Base-by-base conservation (phyloP, 2,113 vertebrate genomes). In the Lontra canadensis region DNA sequence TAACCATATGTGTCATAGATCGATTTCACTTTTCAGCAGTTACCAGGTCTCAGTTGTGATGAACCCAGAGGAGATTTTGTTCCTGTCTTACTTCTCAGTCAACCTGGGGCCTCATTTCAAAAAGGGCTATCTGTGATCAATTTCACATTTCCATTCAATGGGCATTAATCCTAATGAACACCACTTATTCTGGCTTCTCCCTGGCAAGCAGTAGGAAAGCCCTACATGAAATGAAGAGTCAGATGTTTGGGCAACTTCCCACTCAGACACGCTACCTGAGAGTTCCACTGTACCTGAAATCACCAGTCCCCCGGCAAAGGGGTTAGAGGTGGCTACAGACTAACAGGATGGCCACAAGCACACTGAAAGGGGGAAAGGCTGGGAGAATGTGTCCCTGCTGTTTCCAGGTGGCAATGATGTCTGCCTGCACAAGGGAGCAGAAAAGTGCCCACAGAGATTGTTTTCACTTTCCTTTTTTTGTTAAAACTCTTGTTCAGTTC, bases 121-220 rank as follows among this genome's bases (percentile, higher is more conserved):
- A 88, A 59, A 80, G 18, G 39, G 31, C 11, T 69, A 34, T 36
- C 59, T 90, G 13, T 85, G 90, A 92, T 90, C 78, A 42, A 57
- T 73, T 90, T 91, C 67, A 83, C 65, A 63, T 94, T 89, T 92
- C 55, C 5, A 26, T 57, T 92, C 90, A 44, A 39, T 0, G 2
- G 57, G 7, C 61, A 96, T 73, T 69, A 94, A 96, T 42, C 10
- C 79, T 94, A 82, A 95, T 59, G 92, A 96, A 92, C 47, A 73
- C 6, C 21, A 49, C 18, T 86, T 94, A 94, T 67, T 39, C 55
- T 52, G 42, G 55, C 11, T 76, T 92, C 29, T 82, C 44, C 67
- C 36, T 86, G 52, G 93, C 34, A 91, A 80, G 39, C 21, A 20
- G 14, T 36, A 87, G 88, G n/a, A 76, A 91, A 90, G 39, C 67